Conservation (phyloP, 2,797 vertebrate genomes). For the Limosa lapponica region DNA sequence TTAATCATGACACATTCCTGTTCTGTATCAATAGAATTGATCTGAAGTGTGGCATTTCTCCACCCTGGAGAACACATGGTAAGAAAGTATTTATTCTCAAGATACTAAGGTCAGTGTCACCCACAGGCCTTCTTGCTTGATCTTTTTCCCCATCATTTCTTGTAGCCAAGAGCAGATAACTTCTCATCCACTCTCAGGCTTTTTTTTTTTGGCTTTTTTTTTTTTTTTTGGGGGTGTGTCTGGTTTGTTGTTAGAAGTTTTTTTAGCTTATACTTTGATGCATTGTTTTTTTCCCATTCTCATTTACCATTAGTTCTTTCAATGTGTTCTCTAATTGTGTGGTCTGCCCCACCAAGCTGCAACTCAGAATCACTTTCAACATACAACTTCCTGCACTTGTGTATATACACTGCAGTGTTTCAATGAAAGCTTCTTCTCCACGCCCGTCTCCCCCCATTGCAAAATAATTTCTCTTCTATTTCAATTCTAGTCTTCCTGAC, state of each 20-base stretch:
- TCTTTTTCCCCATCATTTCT: neutral
- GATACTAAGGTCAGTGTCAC: neutral
- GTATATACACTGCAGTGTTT: neutral
- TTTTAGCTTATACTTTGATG: neutral
- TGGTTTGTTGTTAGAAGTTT: neutral
- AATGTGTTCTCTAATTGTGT: neutral
- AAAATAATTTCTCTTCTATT: neutral
- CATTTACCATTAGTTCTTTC: neutral
- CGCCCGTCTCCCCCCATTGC: rapidly evolving
- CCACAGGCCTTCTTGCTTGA: neutral
- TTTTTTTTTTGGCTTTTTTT: neutral
- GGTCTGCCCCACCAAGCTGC: neutral
- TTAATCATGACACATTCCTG: neutral
- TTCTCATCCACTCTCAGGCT: neutral
- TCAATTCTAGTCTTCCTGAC: neutral
- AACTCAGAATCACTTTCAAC: neutral
- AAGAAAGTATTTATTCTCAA: neutral
- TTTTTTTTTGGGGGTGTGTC: neutral
- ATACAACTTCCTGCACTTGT: neutral
- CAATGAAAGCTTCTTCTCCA: neutral
- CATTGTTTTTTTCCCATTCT: neutral
- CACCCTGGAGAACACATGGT: neutral
- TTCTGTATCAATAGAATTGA: neutral
- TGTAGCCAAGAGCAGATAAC: neutral
- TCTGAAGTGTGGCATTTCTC: neutral